Evolutionary conservation across 2,113 vertebrate species (phyloP).

Genomic region (Psephotus haematonotus): DNA sequence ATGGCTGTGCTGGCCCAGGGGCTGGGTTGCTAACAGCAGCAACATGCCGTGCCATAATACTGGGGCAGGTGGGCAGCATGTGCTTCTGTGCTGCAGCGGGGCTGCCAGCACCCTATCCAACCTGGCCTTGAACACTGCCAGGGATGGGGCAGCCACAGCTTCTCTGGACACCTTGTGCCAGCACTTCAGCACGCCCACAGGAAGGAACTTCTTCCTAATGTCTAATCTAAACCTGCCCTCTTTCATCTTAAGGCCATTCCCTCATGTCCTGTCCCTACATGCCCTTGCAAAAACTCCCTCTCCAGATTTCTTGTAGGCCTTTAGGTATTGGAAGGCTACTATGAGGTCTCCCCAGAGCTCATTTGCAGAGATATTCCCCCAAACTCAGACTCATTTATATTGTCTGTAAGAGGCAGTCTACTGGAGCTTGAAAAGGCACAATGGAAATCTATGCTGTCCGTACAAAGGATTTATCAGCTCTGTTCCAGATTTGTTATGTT

Average conservation of each 20-base stretch:
- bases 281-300: background rate
- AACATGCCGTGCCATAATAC: accelerated
- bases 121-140: background rate
- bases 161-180: background rate
- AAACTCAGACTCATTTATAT: background rate
- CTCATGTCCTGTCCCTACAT: background rate
- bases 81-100: background rate
- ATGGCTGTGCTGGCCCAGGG: background rate
- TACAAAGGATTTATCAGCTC: background rate
- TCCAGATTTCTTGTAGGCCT: background rate
- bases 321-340: background rate
- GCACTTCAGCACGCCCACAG: too few relatives aligned
- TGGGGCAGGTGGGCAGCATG: background rate
- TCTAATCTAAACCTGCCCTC: background rate
- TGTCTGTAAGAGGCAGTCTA: background rate
- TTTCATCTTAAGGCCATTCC: background rate
- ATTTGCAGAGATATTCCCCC: background rate
- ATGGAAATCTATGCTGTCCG: background rate
- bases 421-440: background rate
- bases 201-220: too few relatives aligned
- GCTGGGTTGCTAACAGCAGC: background rate
- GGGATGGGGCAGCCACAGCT: background rate
- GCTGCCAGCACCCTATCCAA: background rate
- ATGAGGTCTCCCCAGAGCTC: background rate
- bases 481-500: background rate